Evolutionary conservation across 1,140 invertebrate species (phyloP).

Genomic region (Drosophila saltans): DNA sequence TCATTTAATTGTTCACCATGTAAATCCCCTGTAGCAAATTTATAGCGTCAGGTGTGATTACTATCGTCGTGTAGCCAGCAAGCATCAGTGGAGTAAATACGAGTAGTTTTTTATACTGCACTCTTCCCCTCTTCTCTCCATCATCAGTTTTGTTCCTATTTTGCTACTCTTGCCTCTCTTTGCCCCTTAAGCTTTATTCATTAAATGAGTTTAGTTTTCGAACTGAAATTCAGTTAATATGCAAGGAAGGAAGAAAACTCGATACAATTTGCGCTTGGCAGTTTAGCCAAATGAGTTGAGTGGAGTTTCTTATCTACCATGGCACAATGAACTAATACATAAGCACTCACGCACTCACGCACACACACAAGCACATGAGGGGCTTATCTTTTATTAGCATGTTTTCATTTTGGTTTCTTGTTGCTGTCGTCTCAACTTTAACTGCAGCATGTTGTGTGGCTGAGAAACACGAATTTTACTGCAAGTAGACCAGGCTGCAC

Average conservation of each 20-base stretch:
- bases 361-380: slow-evolving; percentile 39
- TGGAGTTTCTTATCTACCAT: slow-evolving; percentile 59
- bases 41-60: slow-evolving; percentile 73
- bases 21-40: slow-evolving; percentile 63
- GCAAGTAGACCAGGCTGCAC: slow-evolving; percentile 56
- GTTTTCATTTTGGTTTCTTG: slow-evolving; percentile 65
- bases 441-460: slow-evolving; percentile 25
- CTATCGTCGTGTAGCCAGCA: slow-evolving; percentile 37
- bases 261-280: slow-evolving; percentile 69
- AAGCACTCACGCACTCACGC: not conserved
- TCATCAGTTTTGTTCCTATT: too few species aligned
- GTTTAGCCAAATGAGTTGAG: slow-evolving; percentile 68
- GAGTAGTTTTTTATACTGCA: slow-evolving; percentile 20
- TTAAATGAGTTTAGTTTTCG: slow-evolving; percentile 77
- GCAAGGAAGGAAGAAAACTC: slow-evolving; percentile 49
- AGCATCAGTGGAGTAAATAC: slow-evolving; percentile 16
- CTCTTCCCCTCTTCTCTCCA: not conserved
- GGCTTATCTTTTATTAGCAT: slow-evolving; percentile 77
- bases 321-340: slow-evolving; percentile 45
- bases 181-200: slow-evolving; percentile 9
- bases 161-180: not conserved
- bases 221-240: slow-evolving; percentile 78
- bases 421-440: slow-evolving; percentile 35
- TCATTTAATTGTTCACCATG: slow-evolving; percentile 71
- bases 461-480: slow-evolving; percentile 42